Conservation (phyloP, 1,140 invertebrate species). For the Plectrocnemia conspersa region DNA sequence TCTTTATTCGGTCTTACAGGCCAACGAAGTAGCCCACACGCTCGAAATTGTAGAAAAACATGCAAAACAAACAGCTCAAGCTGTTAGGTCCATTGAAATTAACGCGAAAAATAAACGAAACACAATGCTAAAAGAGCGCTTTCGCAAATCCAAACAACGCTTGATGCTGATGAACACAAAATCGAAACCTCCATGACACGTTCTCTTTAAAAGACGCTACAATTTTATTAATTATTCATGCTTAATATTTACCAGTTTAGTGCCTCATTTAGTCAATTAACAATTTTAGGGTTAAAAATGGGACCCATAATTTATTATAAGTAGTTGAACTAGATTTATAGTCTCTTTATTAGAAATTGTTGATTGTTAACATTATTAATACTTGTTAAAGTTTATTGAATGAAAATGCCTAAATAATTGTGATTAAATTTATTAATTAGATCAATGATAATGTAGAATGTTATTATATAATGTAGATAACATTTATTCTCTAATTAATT, state of each 20-base stretch:
- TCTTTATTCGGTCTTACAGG: conserved; percentile 42
- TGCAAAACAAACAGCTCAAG: conserved; percentile 41
- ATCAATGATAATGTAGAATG: too few species aligned
- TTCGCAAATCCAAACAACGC: conserved; percentile 28
- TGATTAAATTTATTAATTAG: too few species aligned
- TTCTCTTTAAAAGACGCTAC: background rate
- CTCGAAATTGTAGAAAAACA: conserved; percentile 47
- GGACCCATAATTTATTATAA: too few species aligned
- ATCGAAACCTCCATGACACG: conserved; percentile 24
- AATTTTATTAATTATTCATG: conserved; percentile 21
- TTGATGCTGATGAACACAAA: conserved; percentile 40
- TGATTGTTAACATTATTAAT: too few species aligned
- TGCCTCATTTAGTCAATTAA: conserved; percentile 27
- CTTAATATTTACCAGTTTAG: conserved; percentile 18
- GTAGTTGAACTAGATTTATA: too few species aligned
- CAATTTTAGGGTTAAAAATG: too few species aligned
- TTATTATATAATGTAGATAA: too few species aligned
- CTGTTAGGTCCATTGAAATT: conserved; percentile 42
- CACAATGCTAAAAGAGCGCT: background rate
- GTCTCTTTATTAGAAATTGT: too few species aligned
- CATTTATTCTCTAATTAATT: too few species aligned
- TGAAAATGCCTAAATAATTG: too few species aligned
- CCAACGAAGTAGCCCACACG: conserved; percentile 50
- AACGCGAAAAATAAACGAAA: conserved; percentile 39
- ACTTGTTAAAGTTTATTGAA: too few species aligned